These are phyloP conservation scores for Drosophila nigromelanica DNA, from an alignment of 1,140 invertebrate genomes.

Conservation along the genomic window DNA sequence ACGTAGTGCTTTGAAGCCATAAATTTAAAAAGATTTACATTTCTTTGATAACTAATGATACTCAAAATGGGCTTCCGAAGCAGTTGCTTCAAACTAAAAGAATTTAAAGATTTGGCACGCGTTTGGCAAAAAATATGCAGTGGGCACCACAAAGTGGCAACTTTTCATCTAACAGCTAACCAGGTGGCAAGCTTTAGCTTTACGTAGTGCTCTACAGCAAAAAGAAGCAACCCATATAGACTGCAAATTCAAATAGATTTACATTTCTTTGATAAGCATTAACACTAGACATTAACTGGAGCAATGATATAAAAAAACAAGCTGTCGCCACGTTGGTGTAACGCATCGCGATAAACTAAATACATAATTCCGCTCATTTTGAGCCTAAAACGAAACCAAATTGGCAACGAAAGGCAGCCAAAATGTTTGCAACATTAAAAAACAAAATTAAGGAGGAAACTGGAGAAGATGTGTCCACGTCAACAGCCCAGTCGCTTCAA, in stretches of 20 bases:
- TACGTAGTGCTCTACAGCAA: constrained; percentile 19
- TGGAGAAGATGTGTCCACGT: constrained; percentile 87
- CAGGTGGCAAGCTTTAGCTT: constrained; percentile 10
- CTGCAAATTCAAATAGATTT: constrained; percentile 66
- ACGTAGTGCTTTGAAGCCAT: constrained; percentile 10
- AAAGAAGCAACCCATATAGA: constrained; percentile 42
- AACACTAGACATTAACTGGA: constrained; percentile 44
- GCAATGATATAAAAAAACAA: constrained; percentile 57
- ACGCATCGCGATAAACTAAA: constrained; percentile 36
- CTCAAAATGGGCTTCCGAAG: too few relatives aligned
- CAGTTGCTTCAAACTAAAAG: too few relatives aligned
- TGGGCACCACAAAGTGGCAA: not conserved
- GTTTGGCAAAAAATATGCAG: not conserved
- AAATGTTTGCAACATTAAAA: constrained; percentile 88
- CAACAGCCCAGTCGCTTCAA: constrained; percentile 41
- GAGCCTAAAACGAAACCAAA: constrained; percentile 15
- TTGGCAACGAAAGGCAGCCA: constrained; percentile 18
- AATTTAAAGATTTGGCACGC: too few relatives aligned
- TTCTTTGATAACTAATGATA: constrained; percentile 49
- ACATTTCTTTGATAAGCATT: constrained; percentile 70
- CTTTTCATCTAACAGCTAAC: not conserved
- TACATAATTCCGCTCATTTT: constrained; percentile 20
- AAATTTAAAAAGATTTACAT: constrained; percentile 71
- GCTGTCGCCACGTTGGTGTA: constrained; percentile 14
- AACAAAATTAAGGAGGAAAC: constrained; percentile 91